Conservation (phyloP, 2,113 vertebrate genomes). For the Excalfactoria chinensis region DNA sequence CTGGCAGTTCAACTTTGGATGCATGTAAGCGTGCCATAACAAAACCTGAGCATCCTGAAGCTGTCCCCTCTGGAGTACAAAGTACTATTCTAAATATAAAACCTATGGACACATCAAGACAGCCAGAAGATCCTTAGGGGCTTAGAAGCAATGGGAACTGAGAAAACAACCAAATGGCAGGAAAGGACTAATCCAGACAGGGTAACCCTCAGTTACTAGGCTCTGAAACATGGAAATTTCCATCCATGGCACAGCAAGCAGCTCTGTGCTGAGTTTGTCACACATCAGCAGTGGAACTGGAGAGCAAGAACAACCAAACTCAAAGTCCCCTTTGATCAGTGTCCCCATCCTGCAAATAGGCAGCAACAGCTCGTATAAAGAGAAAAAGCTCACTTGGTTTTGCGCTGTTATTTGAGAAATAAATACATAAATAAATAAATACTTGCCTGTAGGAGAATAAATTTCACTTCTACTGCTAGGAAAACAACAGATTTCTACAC, state of each 20-base stretch:
- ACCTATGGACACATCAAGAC: neutral
- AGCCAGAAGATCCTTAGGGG: neutral
- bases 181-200: neutral
- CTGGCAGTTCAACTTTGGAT: neutral
- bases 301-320: neutral
- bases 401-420: neutral
- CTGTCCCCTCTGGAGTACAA: neutral
- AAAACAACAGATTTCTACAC: neutral
- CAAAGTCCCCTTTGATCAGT: neutral
- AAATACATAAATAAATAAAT: neutral
- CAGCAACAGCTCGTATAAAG: neutral
- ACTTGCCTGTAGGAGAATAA: neutral
- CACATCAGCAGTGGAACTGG: neutral
- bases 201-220: neutral
- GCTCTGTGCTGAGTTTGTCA: neutral
- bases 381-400: neutral
- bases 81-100: neutral
- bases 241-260: neutral
- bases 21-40: neutral
- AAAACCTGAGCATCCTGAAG: neutral
- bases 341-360: neutral
- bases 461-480: neutral
- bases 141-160: neutral
- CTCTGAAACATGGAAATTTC: neutral
- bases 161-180: neutral